These are phyloP conservation scores for Xiphorhynchus erythropygius DNA, from an alignment of 2,797 vertebrate genomes.

Conservation along the genomic window DNA sequence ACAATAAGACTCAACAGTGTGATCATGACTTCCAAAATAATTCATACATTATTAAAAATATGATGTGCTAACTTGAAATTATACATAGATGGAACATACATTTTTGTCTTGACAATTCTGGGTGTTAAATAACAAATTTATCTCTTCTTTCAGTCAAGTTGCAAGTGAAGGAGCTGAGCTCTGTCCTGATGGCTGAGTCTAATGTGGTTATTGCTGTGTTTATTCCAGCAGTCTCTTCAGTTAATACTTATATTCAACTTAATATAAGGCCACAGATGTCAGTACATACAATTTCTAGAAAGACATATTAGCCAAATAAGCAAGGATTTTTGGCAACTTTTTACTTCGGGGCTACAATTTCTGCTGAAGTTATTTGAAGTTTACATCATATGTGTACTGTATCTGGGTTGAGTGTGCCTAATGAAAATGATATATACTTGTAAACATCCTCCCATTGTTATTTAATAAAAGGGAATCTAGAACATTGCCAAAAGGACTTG, in stretches of 20 bases:
- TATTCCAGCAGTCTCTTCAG: not conserved
- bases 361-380: slow-evolving; percentile 36
- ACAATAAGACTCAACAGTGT: not conserved
- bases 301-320: not conserved
- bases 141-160: not conserved
- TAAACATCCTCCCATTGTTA: slow-evolving; percentile 50
- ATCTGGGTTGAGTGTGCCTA: slow-evolving; percentile 19
- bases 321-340: not conserved
- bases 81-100: not conserved
- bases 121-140: not conserved
- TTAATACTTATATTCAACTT: not conserved
- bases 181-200: not conserved
- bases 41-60: not conserved
- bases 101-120: not conserved
- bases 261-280: not conserved
- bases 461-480: slow-evolving; percentile 38
- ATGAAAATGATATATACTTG: slow-evolving; percentile 53
- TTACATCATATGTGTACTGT: not conserved
- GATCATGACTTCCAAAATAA: not conserved
- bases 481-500: slow-evolving; percentile 7
- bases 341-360: not conserved
- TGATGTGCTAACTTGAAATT: not conserved
- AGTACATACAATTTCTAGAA: not conserved
- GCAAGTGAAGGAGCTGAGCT: not conserved
- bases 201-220: not conserved